Percentiles rank a stretch among this genome's conserved stretches.
phyloP scores from a whole-genome alignment of 53 echinoderm and acorn worm genomes.

The Temnopleurus reevesii region DNA sequence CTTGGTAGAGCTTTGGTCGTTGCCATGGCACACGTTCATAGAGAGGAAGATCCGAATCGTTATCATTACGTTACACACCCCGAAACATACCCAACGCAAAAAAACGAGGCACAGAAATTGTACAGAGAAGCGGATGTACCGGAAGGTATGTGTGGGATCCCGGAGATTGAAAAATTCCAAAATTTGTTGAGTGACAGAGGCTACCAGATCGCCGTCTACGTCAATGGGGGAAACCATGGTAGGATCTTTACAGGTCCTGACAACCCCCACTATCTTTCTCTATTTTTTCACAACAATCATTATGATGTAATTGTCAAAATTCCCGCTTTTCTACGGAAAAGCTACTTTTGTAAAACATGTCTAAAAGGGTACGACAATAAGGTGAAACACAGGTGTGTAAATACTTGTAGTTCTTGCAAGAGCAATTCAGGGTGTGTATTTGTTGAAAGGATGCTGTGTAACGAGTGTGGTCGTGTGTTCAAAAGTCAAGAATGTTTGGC shows the following conservation, averaged over 20 bases:
- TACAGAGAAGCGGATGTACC: not conserved
- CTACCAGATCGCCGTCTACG: conserved; percentile 26
- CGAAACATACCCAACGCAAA: not conserved
- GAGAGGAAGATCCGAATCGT: not conserved
- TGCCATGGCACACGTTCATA: conserved; percentile 3
- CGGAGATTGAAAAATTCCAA: conserved; percentile 11
- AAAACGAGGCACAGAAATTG: not conserved
- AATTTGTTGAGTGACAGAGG: not conserved
- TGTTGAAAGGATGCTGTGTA: not conserved
- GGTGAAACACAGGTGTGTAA: not conserved
- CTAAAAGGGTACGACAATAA: conserved; percentile 17
- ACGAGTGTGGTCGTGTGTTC: not conserved
- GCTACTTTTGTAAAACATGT: conserved; percentile 29
- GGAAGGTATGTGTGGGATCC: not conserved
- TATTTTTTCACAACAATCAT: conserved; percentile 31
- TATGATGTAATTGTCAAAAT: conserved; percentile 23
- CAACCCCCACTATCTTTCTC: not conserved
- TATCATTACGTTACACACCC: not conserved
- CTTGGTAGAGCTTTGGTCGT: not conserved
- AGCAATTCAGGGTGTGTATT: not conserved
- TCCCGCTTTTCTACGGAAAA: not conserved
- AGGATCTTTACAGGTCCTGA: not conserved
- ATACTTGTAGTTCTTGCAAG: not conserved
- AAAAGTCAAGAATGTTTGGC: conserved; percentile 12
- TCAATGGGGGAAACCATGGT: not conserved